Percentiles rank a stretch among this genome's conserved stretches.
Evolutionary conservation across 2,888 invertebrate genomes (phyloP).

Genomic region (Chironomus riparius): DNA sequence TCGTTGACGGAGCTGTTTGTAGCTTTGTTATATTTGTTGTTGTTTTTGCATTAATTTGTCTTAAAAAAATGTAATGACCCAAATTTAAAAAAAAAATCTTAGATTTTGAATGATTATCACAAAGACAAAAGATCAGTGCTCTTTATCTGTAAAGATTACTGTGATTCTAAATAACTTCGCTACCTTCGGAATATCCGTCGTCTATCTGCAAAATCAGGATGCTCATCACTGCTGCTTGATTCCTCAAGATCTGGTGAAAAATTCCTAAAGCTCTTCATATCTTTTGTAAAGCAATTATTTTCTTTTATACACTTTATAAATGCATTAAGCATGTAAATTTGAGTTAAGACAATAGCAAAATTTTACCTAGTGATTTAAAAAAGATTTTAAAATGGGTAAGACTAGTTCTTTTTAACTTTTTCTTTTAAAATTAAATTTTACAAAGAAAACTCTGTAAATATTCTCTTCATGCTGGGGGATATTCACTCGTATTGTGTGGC

Average conservation of each 20-base stretch:
- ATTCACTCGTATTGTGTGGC: too few relatives aligned
- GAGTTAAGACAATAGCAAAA: too few relatives aligned
- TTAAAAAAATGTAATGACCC: slow-evolving; percentile 3
- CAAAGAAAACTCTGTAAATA: too few relatives aligned
- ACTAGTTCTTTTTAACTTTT: too few relatives aligned
- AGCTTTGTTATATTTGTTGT: slow-evolving; percentile 36
- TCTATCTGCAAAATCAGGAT: background rate
- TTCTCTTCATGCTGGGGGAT: too few relatives aligned
- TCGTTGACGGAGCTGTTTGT: slow-evolving; percentile 35
- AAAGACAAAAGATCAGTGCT: too few relatives aligned
- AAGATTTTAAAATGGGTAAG: too few relatives aligned
- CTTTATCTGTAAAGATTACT: background rate
- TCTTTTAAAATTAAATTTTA: too few relatives aligned
- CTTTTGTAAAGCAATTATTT: background rate
- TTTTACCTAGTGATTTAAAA: too few relatives aligned
- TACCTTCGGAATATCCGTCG: slow-evolving; percentile 16
- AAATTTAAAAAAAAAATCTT: background rate
- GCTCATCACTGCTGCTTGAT: background rate
- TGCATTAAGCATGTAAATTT: background rate
- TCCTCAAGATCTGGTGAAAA: background rate
- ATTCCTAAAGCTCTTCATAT: background rate
- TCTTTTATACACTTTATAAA: background rate
- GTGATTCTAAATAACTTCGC: background rate
- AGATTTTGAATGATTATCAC: background rate
- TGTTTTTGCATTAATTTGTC: slow-evolving; percentile 30